Evolutionary conservation across 2,797 vertebrate genomes (phyloP).

Genomic region (Oreonectes daqikongensis): DNA sequence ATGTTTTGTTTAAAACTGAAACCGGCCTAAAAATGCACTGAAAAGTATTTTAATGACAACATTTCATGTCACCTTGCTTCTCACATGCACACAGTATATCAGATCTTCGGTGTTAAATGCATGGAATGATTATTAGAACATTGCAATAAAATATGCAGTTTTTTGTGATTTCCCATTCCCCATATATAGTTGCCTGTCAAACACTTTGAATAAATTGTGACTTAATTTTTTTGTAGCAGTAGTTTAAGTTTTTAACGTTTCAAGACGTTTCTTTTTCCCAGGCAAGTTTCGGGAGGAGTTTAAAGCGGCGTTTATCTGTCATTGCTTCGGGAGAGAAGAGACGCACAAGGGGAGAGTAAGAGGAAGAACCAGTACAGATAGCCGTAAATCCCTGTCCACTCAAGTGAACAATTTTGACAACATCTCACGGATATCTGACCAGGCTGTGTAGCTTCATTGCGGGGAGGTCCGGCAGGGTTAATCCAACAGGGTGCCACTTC

Average conservation of each 20-base stretch:
- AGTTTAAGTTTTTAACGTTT: too few species aligned
- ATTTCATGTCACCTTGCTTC: too few species aligned
- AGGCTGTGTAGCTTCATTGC: slow-evolving; percentile 80
- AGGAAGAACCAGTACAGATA: slow-evolving; percentile 83
- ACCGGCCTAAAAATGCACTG: too few species aligned
- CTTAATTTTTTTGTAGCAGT: too few species aligned
- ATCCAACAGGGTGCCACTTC: slow-evolving; percentile 9
- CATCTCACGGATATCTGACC: slow-evolving; percentile 86
- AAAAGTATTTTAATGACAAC: too few species aligned
- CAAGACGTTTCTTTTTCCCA: slow-evolving; percentile 54
- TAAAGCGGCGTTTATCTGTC: slow-evolving; percentile 93
- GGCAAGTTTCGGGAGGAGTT: slow-evolving; percentile 97
- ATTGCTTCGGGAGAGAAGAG: slow-evolving; percentile 72
- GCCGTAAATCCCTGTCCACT: slow-evolving; percentile 92
- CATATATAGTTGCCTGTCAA: too few species aligned
- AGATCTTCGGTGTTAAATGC: too few species aligned
- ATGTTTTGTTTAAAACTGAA: too few species aligned
- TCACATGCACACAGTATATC: neutral
- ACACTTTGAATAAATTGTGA: too few species aligned
- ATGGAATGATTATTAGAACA: neutral
- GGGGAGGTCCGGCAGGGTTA: neutral
- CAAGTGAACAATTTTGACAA: slow-evolving; percentile 90
- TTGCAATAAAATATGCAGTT: neutral
- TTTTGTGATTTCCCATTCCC: too few species aligned
- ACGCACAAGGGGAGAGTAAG: slow-evolving; percentile 72